Evolutionary conservation across 2,113 vertebrate species (phyloP), one percentile per base, ranked within the genome.

Genomic region (Pipra filicauda): DNA sequence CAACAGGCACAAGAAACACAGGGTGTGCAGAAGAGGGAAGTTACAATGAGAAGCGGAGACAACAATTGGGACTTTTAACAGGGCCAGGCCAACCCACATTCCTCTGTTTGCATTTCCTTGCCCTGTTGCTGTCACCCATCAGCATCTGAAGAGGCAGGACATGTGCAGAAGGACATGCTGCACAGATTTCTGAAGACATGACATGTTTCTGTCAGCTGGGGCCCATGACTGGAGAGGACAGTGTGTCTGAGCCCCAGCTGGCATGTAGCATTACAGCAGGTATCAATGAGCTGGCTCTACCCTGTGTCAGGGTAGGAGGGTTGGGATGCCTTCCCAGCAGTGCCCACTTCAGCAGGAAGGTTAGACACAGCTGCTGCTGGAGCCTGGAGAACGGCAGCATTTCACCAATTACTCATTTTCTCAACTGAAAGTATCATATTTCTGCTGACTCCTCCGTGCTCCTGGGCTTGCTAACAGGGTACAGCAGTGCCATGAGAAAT

Each of bases 341-440:
- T 31, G 58, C 81, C 85, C 8, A 4, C 31, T 49, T 26, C 27
- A 15, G 12, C 2, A 3, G 75, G 33, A 84, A 55, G 39, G 65
- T 43, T 91, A 77, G 33, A 66, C 43, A 79, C 91, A 89, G 84
- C 95, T 95, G 93, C 57, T 72, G 69, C 69, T 37, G 37, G 11
- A 82, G 62, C 77, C 94, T 49, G 65, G 41, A 75, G 49, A 81
- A 72, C 0, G 4, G 80, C 80, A 84, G 43, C 6, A 0, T 55
- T 88, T 86, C 86, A 86, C 54, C 16, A 1, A 81, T 61, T 65
- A 55, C 54, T 82, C 66, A n/a, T 62, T 82, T 91, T 89, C 77
- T 85, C 89, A 84, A 12, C n/a, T 43, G 30, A 10, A 93, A 81
- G 21, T 13, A 35, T 89, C 70, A 2, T 3, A 54, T 88, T 93